Percentiles rank a stretch among this genome's conserved stretches.
Conservation (phyloP, 2,797 vertebrate species). For the Austrolebias charrua region DNA sequence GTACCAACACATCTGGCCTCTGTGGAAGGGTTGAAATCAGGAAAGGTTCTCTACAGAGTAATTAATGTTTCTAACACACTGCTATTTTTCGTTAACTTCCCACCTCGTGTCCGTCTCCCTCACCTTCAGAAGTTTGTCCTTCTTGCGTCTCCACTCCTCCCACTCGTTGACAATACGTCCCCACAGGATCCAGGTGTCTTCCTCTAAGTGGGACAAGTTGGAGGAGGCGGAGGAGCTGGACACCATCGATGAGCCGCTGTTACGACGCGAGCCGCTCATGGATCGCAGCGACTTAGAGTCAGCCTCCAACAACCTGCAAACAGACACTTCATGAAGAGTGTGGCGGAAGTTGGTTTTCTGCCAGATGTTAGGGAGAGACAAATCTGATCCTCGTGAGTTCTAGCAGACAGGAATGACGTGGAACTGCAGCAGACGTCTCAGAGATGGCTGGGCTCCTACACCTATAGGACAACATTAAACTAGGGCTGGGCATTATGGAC, state of each 20-base stretch:
- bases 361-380: not conserved
- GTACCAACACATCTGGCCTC: not conserved
- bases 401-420: not conserved
- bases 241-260: constrained; percentile 96
- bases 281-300: constrained; percentile 96
- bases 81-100: not conserved
- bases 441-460: too few species aligned
- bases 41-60: not conserved
- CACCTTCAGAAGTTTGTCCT: constrained; percentile 98
- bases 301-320: constrained; percentile 90
- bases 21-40: not conserved
- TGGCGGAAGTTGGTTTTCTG: not conserved
- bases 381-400: constrained; percentile 3
- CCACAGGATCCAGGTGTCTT: constrained; percentile 98
- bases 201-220: constrained; percentile 97
- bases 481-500: too few species aligned
- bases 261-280: constrained; percentile 95
- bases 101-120: not conserved
- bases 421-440: too few species aligned
- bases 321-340: not conserved
- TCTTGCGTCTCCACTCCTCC: constrained; percentile 95
- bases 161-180: constrained; percentile 99
- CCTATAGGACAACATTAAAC: too few species aligned
- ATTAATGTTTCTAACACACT: too few species aligned
- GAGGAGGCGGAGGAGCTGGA: constrained; percentile 98